Base-by-base conservation (phyloP, 23 tunicate species). In the Ascidia mentula region DNA sequence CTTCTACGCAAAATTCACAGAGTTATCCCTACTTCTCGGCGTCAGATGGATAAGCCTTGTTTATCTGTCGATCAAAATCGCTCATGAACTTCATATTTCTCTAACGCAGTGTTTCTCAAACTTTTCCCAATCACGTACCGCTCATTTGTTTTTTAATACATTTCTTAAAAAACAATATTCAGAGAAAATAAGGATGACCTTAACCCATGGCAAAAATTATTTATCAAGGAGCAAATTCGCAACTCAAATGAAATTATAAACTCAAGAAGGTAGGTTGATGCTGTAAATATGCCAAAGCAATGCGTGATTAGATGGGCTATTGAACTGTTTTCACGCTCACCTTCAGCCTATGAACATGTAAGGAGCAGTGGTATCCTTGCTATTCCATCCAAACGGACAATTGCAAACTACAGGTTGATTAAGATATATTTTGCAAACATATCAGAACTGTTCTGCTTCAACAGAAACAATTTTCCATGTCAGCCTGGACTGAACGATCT, bases 171-270 rank as follows among this genome's bases (percentile, higher is more conserved):
- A n/a, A n/a, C n/a, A n/a, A n/a, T n/a, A n/a, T n/a, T n/a, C n/a
- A n/a, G n/a, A n/a, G n/a, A n/a, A n/a, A n/a, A n/a, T n/a, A n/a
- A n/a, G n/a, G n/a, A n/a, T n/a, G n/a, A n/a, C n/a, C n/a, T n/a
- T n/a, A 71, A 71, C 32, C 36, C 31, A 71, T 71, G 74, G 74
- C 38, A 71, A 18, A 5, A 71, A 9, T 71, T 71, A 18, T 71
- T 71, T 18, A 28, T 71, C 8, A 12, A 9, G 5, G 35, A 71
- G 24, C 74, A 71, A 71, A 5, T 12, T 3, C 31, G 32, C 31
- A 71, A 71, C 74, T 34, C 35, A 28, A 36, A 18, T 7, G 74
- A 3, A 34, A 34, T 36, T 26, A 35, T 4, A n/a, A 71, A 7
- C 32, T 35, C 32, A 71, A 4, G 65, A 28, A 53, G 65, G 24